Percentiles rank a stretch among this genome's conserved stretches.
These are phyloP conservation scores for Hypsopygia costalis DNA, from an alignment of 2,888 invertebrate species.

Conservation along the genomic window DNA sequence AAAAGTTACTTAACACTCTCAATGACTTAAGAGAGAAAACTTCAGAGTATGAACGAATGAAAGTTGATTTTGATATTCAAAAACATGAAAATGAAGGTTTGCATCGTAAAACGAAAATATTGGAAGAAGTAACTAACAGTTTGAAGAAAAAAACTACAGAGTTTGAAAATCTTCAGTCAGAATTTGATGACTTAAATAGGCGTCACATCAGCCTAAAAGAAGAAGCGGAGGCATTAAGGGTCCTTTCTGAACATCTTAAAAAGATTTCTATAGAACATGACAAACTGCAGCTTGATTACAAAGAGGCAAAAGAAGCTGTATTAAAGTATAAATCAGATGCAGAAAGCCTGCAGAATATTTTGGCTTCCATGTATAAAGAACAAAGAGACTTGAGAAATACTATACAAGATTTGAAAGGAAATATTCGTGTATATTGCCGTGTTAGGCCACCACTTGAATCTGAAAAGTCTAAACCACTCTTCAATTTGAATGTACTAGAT, in stretches of 20 bases:
- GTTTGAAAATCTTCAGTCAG: slow-evolving; percentile 52
- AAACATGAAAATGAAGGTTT: slow-evolving; percentile 67
- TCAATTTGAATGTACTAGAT: slow-evolving; percentile 79
- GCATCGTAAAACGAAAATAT: slow-evolving; percentile 54
- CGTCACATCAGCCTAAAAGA: slow-evolving; percentile 62
- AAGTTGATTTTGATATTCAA: slow-evolving; percentile 63
- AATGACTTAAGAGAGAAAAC: slow-evolving; percentile 57
- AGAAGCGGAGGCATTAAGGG: slow-evolving; percentile 64
- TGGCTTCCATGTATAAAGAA: slow-evolving; percentile 77
- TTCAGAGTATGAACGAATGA: slow-evolving; percentile 52
- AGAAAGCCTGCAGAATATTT: slow-evolving; percentile 64
- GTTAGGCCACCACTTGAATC: slow-evolving; percentile 84
- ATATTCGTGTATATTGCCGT: slow-evolving; percentile 90
- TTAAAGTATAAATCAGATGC: slow-evolving; percentile 55
- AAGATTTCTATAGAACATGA: slow-evolving; percentile 65
- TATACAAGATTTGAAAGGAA: slow-evolving; percentile 88
- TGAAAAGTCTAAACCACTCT: slow-evolving; percentile 78
- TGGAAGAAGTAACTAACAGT: slow-evolving; percentile 62
- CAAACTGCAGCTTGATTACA: slow-evolving; percentile 59
- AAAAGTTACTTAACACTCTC: slow-evolving; percentile 51
- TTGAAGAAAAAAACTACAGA: slow-evolving; percentile 61
- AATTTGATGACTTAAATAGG: slow-evolving; percentile 53
- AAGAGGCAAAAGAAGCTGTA: slow-evolving; percentile 51
- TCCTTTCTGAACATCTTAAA: slow-evolving; percentile 60
- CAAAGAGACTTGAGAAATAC: slow-evolving; percentile 84